Base-by-base conservation (phyloP, 2,888 invertebrate genomes). In the Netelia inedita region DNA sequence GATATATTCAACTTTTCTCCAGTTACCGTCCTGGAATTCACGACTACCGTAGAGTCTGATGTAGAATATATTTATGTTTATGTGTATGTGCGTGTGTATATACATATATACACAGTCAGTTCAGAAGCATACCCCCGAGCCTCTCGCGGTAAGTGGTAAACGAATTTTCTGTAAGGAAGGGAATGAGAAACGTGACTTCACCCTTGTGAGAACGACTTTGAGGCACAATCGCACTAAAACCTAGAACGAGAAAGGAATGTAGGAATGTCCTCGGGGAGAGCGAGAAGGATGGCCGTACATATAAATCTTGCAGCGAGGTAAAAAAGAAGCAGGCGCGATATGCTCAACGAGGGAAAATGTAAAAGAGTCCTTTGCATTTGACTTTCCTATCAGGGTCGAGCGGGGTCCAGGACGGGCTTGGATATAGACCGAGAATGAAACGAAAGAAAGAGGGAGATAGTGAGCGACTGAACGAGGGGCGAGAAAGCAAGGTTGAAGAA, bases 131-230 rank as follows among this genome's bases (percentile, higher is more conserved):
- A 14, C 46, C 10, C 46, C 46, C 14, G 14, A 46, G 46, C 19
- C 21, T 57, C 43, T 61, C 41, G 41, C 71, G 61, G 84, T 75
- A 83, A 85, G 82, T 83, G 78, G 80, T 80, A 80, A 74, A 79
- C 78, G 81, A 86, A 87, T 86, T 85, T 85, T 68, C 74, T 72
- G 63, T 68, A 41, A 82, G 78, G 69, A 79, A 78, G 74, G 85
- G 74, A 86, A 85, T 76, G 82, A 85, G 86, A 84, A 85, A 85
- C 83, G 85, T 85, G 86, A 87, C 86, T 82, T 79, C n/a, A 41
- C n/a, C 65, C 41, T 46, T 73, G 61, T 72, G 71, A 35, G 75
- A 82, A 85, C 79, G 85, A 81, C 80, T 81, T 59, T 61, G 50
- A 71, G 53, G 79, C 69, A 50, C 59, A 74, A 74, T 59, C 74